Evolutionary conservation across 2,888 invertebrate species (phyloP).

Genomic region (Luperina nickerlii): DNA sequence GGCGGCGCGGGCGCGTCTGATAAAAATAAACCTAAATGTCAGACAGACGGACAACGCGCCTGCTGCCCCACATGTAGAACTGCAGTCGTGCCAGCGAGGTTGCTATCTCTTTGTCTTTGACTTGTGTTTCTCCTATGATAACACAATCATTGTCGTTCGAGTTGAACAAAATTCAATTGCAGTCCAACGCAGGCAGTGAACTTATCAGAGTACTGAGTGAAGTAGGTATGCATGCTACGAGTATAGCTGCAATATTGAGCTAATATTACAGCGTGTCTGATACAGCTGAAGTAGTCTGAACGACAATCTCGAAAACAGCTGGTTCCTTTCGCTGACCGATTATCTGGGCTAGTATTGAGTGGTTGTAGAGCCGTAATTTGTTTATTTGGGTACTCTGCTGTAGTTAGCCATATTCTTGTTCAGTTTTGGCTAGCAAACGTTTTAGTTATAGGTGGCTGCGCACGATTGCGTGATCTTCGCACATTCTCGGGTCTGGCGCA

Average conservation of each 20-base stretch:
- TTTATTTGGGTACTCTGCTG: not conserved
- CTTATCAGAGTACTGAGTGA: not conserved
- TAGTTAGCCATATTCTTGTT: not conserved
- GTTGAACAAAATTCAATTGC: not conserved
- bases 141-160: not conserved
- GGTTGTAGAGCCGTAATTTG: not conserved
- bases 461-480: conserved; percentile 33
- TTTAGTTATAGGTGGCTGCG: conserved; percentile 14
- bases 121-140: not conserved
- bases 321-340: not conserved
- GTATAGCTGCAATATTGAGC: not conserved
- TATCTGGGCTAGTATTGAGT: not conserved
- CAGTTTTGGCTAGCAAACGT: conserved; percentile 9
- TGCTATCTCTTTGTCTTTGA: not conserved
- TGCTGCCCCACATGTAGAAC: conserved; percentile 10
- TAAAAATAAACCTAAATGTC: conserved; percentile 66
- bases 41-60: conserved; percentile 29
- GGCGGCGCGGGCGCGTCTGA: conserved; percentile 15
- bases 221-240: not conserved
- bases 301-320: not conserved
- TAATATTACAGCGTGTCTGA: not conserved
- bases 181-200: not conserved
- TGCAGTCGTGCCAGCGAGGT: conserved; percentile 5
- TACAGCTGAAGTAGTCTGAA: not conserved
- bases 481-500: conserved; percentile 36